Conservation (phyloP, 1,140 invertebrate genomes). For the Drosophila parvula region DNA sequence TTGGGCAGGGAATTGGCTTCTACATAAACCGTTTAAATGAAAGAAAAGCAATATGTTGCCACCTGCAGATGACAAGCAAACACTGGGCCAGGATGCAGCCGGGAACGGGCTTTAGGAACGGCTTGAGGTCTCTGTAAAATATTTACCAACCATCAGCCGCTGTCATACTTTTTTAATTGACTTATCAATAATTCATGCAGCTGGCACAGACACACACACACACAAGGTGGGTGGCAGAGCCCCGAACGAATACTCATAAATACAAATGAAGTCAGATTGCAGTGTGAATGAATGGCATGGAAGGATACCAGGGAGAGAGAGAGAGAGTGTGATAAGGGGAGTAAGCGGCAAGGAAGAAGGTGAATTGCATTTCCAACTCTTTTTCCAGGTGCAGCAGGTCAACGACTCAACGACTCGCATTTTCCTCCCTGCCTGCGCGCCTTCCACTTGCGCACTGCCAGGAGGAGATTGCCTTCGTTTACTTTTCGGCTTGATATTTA, state of each 20-base stretch:
- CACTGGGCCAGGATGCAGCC: conserved; percentile 25
- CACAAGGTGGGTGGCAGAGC: conserved; percentile 2
- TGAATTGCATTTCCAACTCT: conserved; percentile 38
- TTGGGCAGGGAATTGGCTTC: conserved; percentile 8
- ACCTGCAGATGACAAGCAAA: conserved; percentile 54
- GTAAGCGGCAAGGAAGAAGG: not conserved
- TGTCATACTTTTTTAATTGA: conserved; percentile 83
- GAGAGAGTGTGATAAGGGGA: not conserved
- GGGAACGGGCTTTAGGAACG: conserved; percentile 12
- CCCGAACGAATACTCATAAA: conserved; percentile 64
- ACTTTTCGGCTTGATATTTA: conserved; percentile 48
- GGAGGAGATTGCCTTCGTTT: conserved; percentile 31
- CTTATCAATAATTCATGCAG: conserved; percentile 82
- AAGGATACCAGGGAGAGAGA: not conserved
- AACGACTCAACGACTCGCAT: conserved; percentile 24
- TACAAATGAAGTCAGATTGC: conserved; percentile 66
- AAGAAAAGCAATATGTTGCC: conserved; percentile 50
- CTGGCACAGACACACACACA: conserved; percentile 34
- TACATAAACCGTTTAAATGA: conserved; percentile 61
- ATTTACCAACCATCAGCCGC: conserved; percentile 73
- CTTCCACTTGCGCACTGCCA: not conserved
- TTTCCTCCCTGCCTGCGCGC: not conserved
- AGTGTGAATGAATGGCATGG: conserved; percentile 44
- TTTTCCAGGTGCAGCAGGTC: conserved; percentile 51
- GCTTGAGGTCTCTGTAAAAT: conserved; percentile 62